phyloP scores from a whole-genome alignment of 2,113 vertebrate genomes.

The Hippocampus mohnikei region DNA sequence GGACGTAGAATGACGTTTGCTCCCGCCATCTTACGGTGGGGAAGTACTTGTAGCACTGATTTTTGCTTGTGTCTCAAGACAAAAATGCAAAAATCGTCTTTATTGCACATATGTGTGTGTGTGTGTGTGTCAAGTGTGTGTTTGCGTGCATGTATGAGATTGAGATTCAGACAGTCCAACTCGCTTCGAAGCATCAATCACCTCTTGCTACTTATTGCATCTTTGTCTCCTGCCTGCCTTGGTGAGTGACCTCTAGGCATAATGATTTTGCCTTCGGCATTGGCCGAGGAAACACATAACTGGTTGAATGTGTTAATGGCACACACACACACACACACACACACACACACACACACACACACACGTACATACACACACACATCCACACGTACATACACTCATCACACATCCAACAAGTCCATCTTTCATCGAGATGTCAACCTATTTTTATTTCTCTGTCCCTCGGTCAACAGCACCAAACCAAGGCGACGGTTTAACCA shows the following conservation, averaged over 20 bases:
- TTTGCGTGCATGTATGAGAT: no score
- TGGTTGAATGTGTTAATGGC: conserved; percentile 18
- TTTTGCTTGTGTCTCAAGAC: no score
- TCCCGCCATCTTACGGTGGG: no score
- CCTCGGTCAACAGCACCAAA: conserved; percentile 16
- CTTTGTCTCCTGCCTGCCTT: conserved; percentile 25
- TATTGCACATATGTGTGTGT: no score
- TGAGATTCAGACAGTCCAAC: conserved; percentile 14
- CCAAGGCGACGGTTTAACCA: conserved; percentile 33
- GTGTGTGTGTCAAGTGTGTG: neutral
- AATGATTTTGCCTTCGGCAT: conserved; percentile 38
- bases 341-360: neutral
- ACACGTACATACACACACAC: neutral
- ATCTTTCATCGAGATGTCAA: neutral
- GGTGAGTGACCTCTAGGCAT: conserved; percentile 41
- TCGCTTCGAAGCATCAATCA: conserved; percentile 42
- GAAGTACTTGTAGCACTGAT: no score
- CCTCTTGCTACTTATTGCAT: conserved; percentile 32
- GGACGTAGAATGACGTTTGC: no score
- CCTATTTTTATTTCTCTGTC: conserved; percentile 16
- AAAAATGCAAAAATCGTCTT: no score
- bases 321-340: neutral
- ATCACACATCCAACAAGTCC: neutral
- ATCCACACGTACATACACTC: neutral
- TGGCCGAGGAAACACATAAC: conserved; percentile 22